Evolutionary conservation across 2,888 invertebrate genomes (phyloP).

Genomic region (Cerastis rubricosa): DNA sequence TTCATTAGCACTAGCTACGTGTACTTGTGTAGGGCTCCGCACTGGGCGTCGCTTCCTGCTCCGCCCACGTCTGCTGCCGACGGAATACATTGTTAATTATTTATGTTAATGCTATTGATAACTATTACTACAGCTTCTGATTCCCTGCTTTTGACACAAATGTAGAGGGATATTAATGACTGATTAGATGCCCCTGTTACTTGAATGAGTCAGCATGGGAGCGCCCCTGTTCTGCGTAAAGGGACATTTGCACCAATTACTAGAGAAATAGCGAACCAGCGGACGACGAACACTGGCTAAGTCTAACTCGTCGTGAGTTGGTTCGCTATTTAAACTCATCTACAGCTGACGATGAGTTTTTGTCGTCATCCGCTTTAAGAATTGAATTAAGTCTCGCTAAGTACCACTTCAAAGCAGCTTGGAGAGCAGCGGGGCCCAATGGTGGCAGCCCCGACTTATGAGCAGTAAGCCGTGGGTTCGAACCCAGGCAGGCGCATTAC

Average conservation of each 20-base stretch:
- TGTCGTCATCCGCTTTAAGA: not conserved
- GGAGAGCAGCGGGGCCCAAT: too few species aligned
- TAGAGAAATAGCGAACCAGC: not conserved
- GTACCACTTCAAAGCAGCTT: not conserved
- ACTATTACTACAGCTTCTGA: constrained; percentile 55
- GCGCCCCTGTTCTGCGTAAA: not conserved
- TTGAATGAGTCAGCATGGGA: constrained; percentile 17
- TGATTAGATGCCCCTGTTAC: constrained; percentile 21
- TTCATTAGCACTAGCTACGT: constrained; percentile 22
- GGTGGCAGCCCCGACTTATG: too few species aligned
- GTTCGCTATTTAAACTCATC: too few species aligned
- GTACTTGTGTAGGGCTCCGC: constrained; percentile 41
- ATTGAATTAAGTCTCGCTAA: not conserved
- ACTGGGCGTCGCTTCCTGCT: constrained; percentile 66
- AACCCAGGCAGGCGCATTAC: too few species aligned
- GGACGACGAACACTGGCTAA: not conserved
- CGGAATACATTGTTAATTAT: constrained; percentile 68
- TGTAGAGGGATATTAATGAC: constrained; percentile 47
- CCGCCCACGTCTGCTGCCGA: constrained; percentile 61
- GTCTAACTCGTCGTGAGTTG: too few species aligned
- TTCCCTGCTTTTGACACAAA: constrained; percentile 59
- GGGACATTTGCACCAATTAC: not conserved
- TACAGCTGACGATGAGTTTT: not conserved
- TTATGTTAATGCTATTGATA: constrained; percentile 68
- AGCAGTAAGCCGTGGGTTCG: too few species aligned